Evolutionary conservation across 2,797 vertebrate genomes (phyloP).

Genomic region (Hemitrygon akajei): DNA sequence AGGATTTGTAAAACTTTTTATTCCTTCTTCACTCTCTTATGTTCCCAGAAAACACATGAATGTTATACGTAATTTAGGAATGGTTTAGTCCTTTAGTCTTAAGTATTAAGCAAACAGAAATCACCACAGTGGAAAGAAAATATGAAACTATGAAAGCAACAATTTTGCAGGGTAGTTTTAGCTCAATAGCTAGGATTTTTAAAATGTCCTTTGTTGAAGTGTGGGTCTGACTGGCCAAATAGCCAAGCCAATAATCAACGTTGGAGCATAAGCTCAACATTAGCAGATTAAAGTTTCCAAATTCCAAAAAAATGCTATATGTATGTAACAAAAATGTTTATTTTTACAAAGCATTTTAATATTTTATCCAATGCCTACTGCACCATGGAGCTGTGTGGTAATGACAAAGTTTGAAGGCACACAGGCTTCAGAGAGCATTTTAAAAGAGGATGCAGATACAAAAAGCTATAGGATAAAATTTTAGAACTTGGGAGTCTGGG

Average conservation of each 20-base stretch:
- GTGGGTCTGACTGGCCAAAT: background rate
- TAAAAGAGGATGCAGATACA: no score
- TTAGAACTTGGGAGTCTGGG: background rate
- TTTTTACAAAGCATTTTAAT: no score
- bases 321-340: no score
- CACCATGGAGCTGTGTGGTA: no score
- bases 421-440: no score
- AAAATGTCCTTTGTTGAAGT: background rate
- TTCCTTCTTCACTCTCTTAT: background rate
- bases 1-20: background rate
- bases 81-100: background rate
- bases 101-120: background rate
- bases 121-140: background rate
- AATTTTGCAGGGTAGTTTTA: background rate
- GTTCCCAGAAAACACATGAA: background rate
- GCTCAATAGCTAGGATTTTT: background rate
- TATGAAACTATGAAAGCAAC: background rate
- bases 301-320: background rate
- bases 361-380: no score
- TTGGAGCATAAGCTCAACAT: background rate
- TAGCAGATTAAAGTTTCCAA: background rate
- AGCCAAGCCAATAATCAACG: background rate
- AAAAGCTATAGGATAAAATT: no score
- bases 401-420: no score
- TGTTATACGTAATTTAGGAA: background rate